Conservation (phyloP, 2,113 vertebrate genomes). For the Tenebrosternarchus preto region DNA sequence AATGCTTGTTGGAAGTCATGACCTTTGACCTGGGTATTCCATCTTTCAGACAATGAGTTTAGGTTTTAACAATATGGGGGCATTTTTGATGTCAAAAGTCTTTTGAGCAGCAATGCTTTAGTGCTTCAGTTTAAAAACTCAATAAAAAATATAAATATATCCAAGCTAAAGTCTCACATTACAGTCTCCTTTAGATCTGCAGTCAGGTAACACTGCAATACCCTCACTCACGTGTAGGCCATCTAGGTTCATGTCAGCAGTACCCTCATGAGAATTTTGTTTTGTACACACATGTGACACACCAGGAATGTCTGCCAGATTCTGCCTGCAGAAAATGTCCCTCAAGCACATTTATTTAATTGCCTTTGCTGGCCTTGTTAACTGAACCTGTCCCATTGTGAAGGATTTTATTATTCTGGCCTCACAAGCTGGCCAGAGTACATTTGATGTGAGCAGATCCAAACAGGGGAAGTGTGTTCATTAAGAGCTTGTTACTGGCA, state of each 20-base stretch:
- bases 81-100: no score
- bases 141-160: no score
- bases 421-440: slow-evolving; percentile 24
- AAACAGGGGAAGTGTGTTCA: slow-evolving; percentile 48
- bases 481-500: slow-evolving; percentile 2
- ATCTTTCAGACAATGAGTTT: slow-evolving; percentile 48
- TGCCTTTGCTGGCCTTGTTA: slow-evolving; percentile 9
- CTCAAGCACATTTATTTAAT: slow-evolving; percentile 7
- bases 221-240: background rate
- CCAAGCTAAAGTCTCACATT: background rate
- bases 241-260: slow-evolving; percentile 20
- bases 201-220: background rate
- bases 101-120: no score
- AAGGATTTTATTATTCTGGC: slow-evolving; percentile 48
- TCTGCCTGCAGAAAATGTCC: slow-evolving; percentile 4
- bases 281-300: slow-evolving; percentile 17
- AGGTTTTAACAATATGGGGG: background rate
- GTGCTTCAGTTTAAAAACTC: no score
- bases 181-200: background rate
- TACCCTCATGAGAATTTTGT: background rate
- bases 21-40: slow-evolving; percentile 56
- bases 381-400: slow-evolving; percentile 20
- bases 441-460: slow-evolving; percentile 41
- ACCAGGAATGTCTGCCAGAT: background rate
- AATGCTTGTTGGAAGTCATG: slow-evolving; percentile 47